A percentile compares a stretch with the other conserved stretches of the same genome.
Conservation (phyloP, 2,113 vertebrate species). For the Danionella cerebrum region DNA sequence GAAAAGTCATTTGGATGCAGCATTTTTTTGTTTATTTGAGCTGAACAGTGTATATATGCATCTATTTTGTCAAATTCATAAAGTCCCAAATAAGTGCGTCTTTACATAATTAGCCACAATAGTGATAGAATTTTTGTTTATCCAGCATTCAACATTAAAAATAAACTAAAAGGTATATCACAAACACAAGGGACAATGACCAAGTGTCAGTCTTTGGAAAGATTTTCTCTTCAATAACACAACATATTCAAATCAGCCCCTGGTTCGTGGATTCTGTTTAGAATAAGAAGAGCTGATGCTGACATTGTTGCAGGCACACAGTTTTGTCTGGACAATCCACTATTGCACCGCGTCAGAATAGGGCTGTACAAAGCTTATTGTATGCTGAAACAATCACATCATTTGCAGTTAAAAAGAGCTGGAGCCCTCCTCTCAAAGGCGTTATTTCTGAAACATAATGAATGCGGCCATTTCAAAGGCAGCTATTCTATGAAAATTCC, state of each 20-base stretch:
- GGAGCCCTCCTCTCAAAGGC: conserved; percentile 10
- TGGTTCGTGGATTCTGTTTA: background rate
- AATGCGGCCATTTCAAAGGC: conserved; percentile 34
- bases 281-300: background rate
- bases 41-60: no score
- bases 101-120: no score
- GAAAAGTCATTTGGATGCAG: no score
- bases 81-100: no score
- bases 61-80: no score
- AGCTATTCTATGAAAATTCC: background rate
- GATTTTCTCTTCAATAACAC: background rate
- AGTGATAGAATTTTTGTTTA: no score
- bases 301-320: background rate
- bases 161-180: no score
- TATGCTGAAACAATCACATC: conserved; percentile 22
- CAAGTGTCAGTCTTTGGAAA: no score
- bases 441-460: conserved; percentile 22
- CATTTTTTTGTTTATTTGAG: no score
- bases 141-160: no score
- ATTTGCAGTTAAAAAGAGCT: conserved; percentile 27
- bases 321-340: conserved; percentile 8
- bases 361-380: conserved; percentile 17
- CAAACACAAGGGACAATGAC: no score
- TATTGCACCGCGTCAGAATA: background rate
- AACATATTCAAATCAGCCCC: background rate